Conservation (phyloP, 2,888 invertebrate genomes). For the Melanostoma scalare region DNA sequence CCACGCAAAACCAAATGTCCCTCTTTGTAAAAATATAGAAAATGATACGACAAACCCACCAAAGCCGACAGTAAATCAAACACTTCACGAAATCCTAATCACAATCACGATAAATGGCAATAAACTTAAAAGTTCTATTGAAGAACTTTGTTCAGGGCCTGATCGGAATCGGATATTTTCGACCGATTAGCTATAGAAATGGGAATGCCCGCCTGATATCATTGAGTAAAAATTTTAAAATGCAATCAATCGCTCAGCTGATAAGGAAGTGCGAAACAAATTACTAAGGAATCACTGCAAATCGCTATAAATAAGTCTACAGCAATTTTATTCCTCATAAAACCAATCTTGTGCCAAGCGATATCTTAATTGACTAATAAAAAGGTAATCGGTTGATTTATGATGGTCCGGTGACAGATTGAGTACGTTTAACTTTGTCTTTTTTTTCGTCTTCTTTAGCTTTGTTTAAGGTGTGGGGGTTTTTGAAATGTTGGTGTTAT, state of each 20-base stretch:
- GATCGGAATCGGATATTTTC: too few relatives aligned
- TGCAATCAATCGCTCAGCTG: not conserved
- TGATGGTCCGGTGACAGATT: slow-evolving; percentile 3
- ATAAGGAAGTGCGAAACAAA: not conserved
- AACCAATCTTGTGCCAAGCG: not conserved
- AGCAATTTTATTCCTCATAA: not conserved
- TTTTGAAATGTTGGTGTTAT: not conserved
- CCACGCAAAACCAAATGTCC: too few relatives aligned
- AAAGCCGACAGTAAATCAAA: too few relatives aligned
- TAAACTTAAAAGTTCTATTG: too few relatives aligned
- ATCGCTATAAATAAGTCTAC: not conserved
- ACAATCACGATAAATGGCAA: too few relatives aligned
- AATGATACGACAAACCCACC: too few relatives aligned
- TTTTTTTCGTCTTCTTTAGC: not conserved
- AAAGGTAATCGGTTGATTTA: slow-evolving; percentile 6
- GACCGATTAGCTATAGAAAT: too few relatives aligned
- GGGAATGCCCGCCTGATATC: not conserved
- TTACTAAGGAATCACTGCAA: slow-evolving; percentile 11
- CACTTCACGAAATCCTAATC: too few relatives aligned
- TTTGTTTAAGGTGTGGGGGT: not conserved
- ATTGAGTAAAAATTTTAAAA: not conserved
- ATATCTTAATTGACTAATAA: slow-evolving; percentile 9
- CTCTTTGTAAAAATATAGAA: too few relatives aligned
- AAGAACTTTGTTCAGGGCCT: too few relatives aligned
- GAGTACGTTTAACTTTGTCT: not conserved